Conservation (phyloP, 2,797 vertebrate species). For the Ceryle rudis region DNA sequence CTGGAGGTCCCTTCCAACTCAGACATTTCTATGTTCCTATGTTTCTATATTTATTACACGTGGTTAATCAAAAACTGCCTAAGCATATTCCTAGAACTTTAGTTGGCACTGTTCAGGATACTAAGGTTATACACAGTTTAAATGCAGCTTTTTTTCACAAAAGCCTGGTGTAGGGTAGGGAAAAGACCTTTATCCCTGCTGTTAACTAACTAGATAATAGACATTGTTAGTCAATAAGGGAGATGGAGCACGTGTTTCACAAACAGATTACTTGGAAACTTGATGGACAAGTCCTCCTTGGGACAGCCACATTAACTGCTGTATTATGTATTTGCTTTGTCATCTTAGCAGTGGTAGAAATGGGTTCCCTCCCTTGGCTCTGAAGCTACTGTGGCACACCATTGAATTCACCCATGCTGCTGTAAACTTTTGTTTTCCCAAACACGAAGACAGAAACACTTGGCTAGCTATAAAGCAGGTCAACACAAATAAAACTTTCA, state of each 20-base stretch:
- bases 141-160: conserved; percentile 31
- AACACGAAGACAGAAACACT: not conserved
- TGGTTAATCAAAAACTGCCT: conserved; percentile 17
- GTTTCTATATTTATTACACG: not conserved
- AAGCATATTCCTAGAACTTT: conserved; percentile 13
- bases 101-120: not conserved
- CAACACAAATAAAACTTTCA: not conserved
- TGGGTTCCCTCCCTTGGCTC: not conserved
- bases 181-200: conserved; percentile 53
- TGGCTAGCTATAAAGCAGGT: not conserved
- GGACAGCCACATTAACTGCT: not conserved
- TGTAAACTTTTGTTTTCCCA: not conserved
- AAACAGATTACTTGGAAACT: conserved; percentile 28
- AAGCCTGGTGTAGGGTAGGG: not conserved
- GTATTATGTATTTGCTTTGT: conserved; percentile 12
- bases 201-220: conserved; percentile 33
- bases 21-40: not conserved
- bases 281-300: conserved; percentile 1
- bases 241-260: not conserved
- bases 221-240: conserved; percentile 5
- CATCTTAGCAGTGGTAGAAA: conserved; percentile 5
- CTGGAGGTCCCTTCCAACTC: too few species aligned
- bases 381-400: not conserved
- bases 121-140: conserved; percentile 26
- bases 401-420: not conserved